Percentiles rank a stretch among this genome's conserved stretches.
These are phyloP conservation scores for Acanthacorydalis orientalis DNA, from an alignment of 2,888 invertebrate genomes.

Conservation along the genomic window DNA sequence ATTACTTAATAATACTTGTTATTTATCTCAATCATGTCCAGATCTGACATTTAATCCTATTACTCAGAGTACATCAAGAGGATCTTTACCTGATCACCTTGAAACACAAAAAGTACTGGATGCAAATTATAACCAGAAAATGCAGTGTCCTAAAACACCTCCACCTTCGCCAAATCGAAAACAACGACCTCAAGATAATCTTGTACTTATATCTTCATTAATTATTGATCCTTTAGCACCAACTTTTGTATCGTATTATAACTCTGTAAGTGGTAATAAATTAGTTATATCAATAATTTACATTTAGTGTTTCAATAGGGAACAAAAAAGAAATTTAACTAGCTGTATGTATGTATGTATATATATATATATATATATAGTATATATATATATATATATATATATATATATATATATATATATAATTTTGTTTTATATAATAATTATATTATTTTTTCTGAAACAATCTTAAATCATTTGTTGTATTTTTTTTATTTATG, in stretches of 20 bases:
- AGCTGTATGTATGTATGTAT: too few relatives aligned
- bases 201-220: constrained; percentile 55
- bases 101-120: constrained; percentile 33
- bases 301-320: too few relatives aligned
- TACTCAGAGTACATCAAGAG: constrained; percentile 16
- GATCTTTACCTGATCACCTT: constrained; percentile 43
- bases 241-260: constrained; percentile 42
- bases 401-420: too few relatives aligned
- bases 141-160: constrained; percentile 28
- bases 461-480: too few relatives aligned
- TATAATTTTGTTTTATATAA: too few relatives aligned
- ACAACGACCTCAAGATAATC: constrained; percentile 38
- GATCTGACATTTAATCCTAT: constrained; percentile 33
- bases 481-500: too few relatives aligned
- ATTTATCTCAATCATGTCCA: constrained; percentile 69
- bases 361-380: too few relatives aligned
- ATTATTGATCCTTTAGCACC: constrained; percentile 49
- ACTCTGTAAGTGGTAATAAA: constrained; percentile 26
- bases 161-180: constrained; percentile 42
- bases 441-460: too few relatives aligned
- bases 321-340: too few relatives aligned
- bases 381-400: too few relatives aligned
- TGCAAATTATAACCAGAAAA: constrained; percentile 12
- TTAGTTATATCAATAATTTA: too few relatives aligned
- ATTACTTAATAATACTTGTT: constrained; percentile 25